Conservation (phyloP, 2,797 vertebrate genomes). For the Molossus molossus region DNA sequence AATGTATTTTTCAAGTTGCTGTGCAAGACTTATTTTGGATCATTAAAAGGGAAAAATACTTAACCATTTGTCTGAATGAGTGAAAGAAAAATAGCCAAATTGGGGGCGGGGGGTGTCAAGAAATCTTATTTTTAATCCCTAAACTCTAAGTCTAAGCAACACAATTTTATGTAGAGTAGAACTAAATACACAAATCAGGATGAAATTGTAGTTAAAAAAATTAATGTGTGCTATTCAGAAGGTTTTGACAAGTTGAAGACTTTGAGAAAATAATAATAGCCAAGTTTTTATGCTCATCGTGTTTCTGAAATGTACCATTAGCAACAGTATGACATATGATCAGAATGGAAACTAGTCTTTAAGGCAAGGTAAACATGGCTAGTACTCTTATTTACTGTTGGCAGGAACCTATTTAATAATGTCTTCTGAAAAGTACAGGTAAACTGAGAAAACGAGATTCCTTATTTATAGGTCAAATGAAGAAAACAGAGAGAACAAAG, state of each 20-base stretch:
- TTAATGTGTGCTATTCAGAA: background rate
- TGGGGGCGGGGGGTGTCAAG: background rate
- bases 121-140: background rate
- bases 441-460: background rate
- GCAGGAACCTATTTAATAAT: background rate
- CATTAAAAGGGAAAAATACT: background rate
- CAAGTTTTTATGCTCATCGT: background rate
- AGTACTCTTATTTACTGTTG: background rate
- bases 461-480: conserved; percentile 75
- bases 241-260: background rate
- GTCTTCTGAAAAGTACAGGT: conserved; percentile 29
- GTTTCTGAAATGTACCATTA: conserved; percentile 20
- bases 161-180: background rate
- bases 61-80: background rate
- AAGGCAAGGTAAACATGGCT: background rate
- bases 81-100: background rate
- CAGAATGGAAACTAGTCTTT: background rate
- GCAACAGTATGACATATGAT: background rate
- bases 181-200: background rate
- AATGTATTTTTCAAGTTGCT: conserved; percentile 13
- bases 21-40: background rate
- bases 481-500: conserved; percentile 67
- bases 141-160: background rate
- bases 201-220: background rate
- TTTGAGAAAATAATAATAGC: background rate